Base-by-base conservation (phyloP, 2,797 vertebrate genomes). In the Nannoperca australis region DNA sequence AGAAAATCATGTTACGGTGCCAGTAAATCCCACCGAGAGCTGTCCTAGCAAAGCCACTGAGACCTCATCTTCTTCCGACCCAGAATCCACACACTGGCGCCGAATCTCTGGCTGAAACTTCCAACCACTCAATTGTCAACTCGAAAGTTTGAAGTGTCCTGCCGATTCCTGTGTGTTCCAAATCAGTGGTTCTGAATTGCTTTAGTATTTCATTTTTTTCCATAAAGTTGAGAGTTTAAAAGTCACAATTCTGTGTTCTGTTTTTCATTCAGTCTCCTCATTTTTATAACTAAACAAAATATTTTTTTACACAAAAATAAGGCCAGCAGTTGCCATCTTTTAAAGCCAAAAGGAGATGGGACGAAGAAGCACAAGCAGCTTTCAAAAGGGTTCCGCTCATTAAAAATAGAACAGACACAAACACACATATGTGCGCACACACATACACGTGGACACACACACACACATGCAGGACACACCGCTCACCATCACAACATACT, bases 361-460 rank as follows among this genome's bases (percentile, higher is more conserved):
- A 82, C 44, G 12, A 59, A 85, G 78, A 70, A 78, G 65, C 64
- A 73, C 49, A 56, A 50, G 76, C 75, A 78, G 77, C 76, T 82
- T 88, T 89, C 45, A 73, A 70, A 85, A 59, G 17, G 59, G 79
- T 84, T 88, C 76, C 50, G 70, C 83, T 91, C 88, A 90, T 87
- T 89, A 88, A 93, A 91, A 89, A 91, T 89, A 88, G 83, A 92
- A 88, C 63, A 79, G 66, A 78, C 78, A 65, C 47, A 76, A 60
- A 67, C 59, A 72, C 53, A 74, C 36, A 62, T 14, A 55, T 7
- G 3, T 6, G 5, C 63, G 44, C 27, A 51, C 3, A 44, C 45
- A 49, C 49, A 60, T 14, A 59, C n/a, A 60, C 18, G 24, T 27
- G 24, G 24, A 32, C 34, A 63, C 44, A 59, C 61, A 54, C 24